Evolutionary conservation across 2,888 invertebrate species (phyloP).

Genomic region (Rhamnusium bicolor): DNA sequence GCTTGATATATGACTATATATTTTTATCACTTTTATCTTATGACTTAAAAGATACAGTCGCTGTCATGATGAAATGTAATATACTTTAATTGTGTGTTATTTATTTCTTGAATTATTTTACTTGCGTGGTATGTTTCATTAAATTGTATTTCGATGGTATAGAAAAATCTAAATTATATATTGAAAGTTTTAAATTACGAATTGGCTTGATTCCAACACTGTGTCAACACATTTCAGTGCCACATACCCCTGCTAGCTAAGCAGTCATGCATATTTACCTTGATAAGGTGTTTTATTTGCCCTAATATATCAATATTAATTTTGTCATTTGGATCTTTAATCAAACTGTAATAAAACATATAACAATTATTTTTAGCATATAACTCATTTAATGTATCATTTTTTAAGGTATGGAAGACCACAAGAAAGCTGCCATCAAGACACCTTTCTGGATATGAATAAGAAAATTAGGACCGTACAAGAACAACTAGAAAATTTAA

Average conservation of each 20-base stretch:
- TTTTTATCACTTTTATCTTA: too few species aligned
- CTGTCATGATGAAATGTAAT: too few species aligned
- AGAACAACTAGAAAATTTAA: constrained; percentile 86
- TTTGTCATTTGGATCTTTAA: background rate
- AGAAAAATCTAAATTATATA: background rate
- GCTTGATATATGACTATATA: too few species aligned
- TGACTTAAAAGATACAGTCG: too few species aligned
- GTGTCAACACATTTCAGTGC: background rate
- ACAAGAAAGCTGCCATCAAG: constrained; percentile 71
- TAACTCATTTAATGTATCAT: constrained; percentile 1
- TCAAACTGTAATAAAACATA: too few species aligned
- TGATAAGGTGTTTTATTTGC: background rate
- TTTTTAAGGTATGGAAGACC: constrained; percentile 73
- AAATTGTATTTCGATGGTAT: background rate
- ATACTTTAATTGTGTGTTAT: background rate
- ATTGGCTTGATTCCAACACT: constrained; percentile 5
- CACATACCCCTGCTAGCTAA: background rate
- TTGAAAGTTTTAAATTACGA: background rate
- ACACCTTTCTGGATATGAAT: constrained; percentile 80
- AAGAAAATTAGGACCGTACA: constrained; percentile 86
- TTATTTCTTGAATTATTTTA: background rate
- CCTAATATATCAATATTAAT: background rate
- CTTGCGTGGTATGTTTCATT: background rate
- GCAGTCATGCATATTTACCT: background rate
- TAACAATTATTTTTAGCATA: too few species aligned